phyloP scores from a whole-genome alignment of 2,888 invertebrate genomes.

The Lepidonotus clava region DNA sequence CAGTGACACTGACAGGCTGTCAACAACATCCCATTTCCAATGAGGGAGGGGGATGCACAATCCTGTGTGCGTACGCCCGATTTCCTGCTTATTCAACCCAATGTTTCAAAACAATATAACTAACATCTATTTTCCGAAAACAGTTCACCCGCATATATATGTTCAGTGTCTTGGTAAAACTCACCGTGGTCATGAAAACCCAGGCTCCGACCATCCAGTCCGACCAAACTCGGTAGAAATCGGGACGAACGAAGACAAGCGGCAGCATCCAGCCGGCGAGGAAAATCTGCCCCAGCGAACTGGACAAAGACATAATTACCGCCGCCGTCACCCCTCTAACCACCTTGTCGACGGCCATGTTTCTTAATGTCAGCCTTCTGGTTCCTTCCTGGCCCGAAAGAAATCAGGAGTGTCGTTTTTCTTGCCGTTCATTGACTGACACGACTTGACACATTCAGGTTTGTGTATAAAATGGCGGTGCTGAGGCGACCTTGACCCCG shows the following conservation, averaged over 20 bases:
- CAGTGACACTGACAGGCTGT: too few species aligned
- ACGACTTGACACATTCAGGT: conserved; percentile 6
- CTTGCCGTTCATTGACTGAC: conserved; percentile 21
- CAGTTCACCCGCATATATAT: too few species aligned
- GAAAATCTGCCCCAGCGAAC: conserved; percentile 58
- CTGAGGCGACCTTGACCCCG: conserved; percentile 3
- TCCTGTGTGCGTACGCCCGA: too few species aligned
- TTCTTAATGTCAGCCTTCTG: conserved; percentile 14
- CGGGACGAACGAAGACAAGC: conserved; percentile 56
- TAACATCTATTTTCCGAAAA: too few species aligned
- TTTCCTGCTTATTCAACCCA: too few species aligned
- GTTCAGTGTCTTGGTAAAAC: too few species aligned
- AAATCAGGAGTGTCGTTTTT: conserved; percentile 16
- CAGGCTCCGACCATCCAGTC: conserved; percentile 59
- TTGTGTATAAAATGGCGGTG: conserved; percentile 40
- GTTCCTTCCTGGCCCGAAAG: conserved; percentile 32
- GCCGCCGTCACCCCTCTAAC: conserved; percentile 23
- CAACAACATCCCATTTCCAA: too few species aligned
- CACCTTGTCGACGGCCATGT: conserved; percentile 38
- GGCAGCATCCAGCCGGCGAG: conserved; percentile 54
- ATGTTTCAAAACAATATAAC: too few species aligned
- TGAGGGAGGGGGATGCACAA: too few species aligned
- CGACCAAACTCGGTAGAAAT: conserved; percentile 56
- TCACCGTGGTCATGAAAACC: conserved; percentile 59
- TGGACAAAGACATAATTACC: conserved; percentile 56